These are phyloP conservation scores for Papilio helenus DNA, from an alignment of 1,140 invertebrate species.

Conservation along the genomic window DNA sequence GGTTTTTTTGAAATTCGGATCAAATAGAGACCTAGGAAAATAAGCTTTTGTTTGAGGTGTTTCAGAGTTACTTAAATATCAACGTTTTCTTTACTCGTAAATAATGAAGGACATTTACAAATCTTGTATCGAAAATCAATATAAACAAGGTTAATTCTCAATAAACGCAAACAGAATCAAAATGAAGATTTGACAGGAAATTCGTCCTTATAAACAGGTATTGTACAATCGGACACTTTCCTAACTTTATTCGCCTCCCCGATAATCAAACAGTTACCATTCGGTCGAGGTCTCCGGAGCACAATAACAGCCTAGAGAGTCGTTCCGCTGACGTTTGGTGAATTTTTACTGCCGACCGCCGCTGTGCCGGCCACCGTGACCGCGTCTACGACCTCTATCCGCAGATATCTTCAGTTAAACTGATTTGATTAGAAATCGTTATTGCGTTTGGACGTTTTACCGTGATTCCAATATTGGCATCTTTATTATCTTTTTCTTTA, in stretches of 20 bases:
- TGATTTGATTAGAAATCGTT: constrained; percentile 28
- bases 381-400: background rate
- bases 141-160: background rate
- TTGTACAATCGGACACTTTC: constrained; percentile 38
- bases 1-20: background rate
- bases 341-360: constrained; percentile 60
- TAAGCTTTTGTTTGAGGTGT: background rate
- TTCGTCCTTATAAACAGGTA: background rate
- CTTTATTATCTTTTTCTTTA: background rate
- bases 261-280: constrained; percentile 63
- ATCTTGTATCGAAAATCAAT: background rate
- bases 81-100: background rate
- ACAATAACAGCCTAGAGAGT: constrained; percentile 59
- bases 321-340: constrained; percentile 61
- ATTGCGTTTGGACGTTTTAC: background rate
- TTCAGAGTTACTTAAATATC: background rate
- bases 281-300: constrained; percentile 49
- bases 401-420: background rate
- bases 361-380: constrained; percentile 38
- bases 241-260: constrained; percentile 34
- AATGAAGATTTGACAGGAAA: background rate
- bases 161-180: background rate
- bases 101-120: background rate
- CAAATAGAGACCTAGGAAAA: background rate
- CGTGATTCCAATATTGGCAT: background rate